A percentile compares a stretch with the other conserved stretches of the same genome.
phyloP scores from a whole-genome alignment of 2,888 invertebrate genomes.

The Leucozona laternaria region DNA sequence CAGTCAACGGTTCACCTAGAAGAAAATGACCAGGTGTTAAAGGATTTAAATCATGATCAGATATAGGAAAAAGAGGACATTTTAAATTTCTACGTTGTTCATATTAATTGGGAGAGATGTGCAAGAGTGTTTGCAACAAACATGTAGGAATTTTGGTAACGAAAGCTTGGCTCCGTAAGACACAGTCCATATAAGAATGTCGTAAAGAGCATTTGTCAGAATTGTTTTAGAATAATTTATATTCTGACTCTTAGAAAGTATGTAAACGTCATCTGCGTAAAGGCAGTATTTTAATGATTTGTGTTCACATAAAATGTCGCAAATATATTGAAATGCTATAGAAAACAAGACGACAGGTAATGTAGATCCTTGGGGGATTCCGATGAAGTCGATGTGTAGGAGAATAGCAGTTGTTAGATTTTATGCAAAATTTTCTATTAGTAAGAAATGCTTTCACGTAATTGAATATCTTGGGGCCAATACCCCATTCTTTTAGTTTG shows the following conservation, averaged over 20 bases:
- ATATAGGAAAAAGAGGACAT: too few relatives aligned
- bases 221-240: neutral
- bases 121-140: neutral
- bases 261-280: slow-evolving; percentile 21
- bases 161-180: neutral
- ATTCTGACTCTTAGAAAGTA: neutral
- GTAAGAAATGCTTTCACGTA: slow-evolving; percentile 28
- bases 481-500: slow-evolving; percentile 41
- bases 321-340: slow-evolving; percentile 39
- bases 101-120: too few relatives aligned
- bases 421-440: slow-evolving; percentile 43
- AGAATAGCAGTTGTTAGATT: slow-evolving; percentile 11
- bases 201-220: slow-evolving; percentile 12
- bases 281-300: slow-evolving; percentile 16
- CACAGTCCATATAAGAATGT: neutral
- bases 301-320: slow-evolving; percentile 42
- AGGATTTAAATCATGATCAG: too few relatives aligned
- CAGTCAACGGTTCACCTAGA: too few relatives aligned
- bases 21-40: too few relatives aligned
- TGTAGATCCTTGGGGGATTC: slow-evolving; percentile 34
- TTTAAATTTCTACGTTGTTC: neutral
- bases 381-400: neutral
- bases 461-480: slow-evolving; percentile 31
- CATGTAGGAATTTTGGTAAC: neutral
- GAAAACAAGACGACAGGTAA: slow-evolving; percentile 25